Conservation (phyloP, 2,113 vertebrate species). For the Antigone vipio region DNA sequence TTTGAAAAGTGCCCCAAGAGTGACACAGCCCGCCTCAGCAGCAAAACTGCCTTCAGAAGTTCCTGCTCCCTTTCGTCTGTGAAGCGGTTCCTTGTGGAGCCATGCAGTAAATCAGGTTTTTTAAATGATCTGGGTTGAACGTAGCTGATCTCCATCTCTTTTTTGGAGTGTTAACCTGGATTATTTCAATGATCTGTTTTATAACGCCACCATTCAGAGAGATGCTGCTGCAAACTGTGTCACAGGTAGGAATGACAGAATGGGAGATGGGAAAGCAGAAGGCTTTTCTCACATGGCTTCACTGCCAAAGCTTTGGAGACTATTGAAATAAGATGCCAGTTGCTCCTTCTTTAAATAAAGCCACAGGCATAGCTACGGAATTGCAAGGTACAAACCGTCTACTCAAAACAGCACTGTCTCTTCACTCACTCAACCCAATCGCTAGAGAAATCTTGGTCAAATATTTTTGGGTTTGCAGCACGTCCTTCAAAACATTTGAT, state of each 20-base stretch:
- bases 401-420: neutral
- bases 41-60: neutral
- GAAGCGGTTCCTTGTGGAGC: neutral
- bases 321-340: neutral
- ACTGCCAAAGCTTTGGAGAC: neutral
- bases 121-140: neutral
- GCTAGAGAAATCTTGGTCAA: neutral
- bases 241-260: neutral
- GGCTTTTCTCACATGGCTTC: neutral
- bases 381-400: neutral
- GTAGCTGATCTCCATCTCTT: neutral
- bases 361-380: neutral
- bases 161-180: neutral
- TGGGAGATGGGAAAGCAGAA: neutral
- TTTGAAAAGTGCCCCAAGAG: neutral
- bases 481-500: neutral
- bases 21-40: neutral
- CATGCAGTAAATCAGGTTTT: neutral
- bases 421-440: neutral
- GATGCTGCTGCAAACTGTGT: neutral
- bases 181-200: neutral
- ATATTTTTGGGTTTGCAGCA: neutral
- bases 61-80: fast-evolving
- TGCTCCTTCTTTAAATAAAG: neutral
- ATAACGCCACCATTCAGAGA: neutral